Base-by-base conservation (phyloP, 1,140 invertebrate species). In the Drosophila micromelanica region DNA sequence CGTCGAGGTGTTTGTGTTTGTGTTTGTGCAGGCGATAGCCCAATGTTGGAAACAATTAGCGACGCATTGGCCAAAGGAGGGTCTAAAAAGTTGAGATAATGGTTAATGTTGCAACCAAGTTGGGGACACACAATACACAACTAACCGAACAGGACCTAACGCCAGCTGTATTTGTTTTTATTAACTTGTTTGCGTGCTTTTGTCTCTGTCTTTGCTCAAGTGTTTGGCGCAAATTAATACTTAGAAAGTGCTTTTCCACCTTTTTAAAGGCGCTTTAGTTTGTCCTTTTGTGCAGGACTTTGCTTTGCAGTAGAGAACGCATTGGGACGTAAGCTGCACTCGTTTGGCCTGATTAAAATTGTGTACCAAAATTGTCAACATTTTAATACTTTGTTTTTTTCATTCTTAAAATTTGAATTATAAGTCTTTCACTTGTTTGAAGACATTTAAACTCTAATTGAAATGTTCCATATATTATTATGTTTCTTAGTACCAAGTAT, bases 181-280 rank as follows among this genome's bases (percentile, higher is more conserved):
- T 85, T 85, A 85, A 85, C 80, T 85, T 80, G 63, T 67, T 85
- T 74, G 62, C 62, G 52, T 63, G 56, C 46, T 55, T 59, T 76
- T 75, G 63, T 52, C 54, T 49, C 27, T 49, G 54, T 23, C 20
- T 3, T 23, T 23, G 60, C 68, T 64, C 55, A 56, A 86, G 78
- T 86, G 82, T 87, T 86, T 87, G 82, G 82, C 55, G 62, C 77
- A 86, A 85, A 85, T 86, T 78, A 81, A 87, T 86, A 78, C 81
- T 87, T 78, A 78, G 81, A 78, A 67, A 76, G 51, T 11, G 73
- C 61, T 77, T 70, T 85, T 85, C 64, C 77, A 86, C 73, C 80
- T 85, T 68, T 80, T 73, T 43, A 74, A 65, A 85, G 71, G 56
- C 73, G 60, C 67, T 48, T 52, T 63, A 73, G 73, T 67, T 84